Evolutionary conservation across 2,797 vertebrate species (phyloP).

Genomic region (Pseudomugil gertrudae): DNA sequence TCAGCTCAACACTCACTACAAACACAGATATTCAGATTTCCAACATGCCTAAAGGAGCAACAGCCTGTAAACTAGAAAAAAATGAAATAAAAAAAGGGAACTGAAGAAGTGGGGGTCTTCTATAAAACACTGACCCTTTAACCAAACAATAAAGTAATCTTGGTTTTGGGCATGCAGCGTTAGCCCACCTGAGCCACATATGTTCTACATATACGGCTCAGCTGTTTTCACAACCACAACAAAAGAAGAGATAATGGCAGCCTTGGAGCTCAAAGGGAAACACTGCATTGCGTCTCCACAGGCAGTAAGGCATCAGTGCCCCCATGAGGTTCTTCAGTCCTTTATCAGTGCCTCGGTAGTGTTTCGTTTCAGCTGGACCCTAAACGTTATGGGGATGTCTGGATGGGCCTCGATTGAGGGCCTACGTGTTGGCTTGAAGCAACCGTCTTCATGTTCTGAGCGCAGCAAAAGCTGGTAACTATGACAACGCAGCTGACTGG

Average conservation of each 20-base stretch:
- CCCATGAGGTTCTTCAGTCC: conserved; percentile 57
- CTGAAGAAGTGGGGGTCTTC: conserved; percentile 38
- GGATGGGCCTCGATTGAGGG: conserved; percentile 16
- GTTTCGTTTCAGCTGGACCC: conserved; percentile 42
- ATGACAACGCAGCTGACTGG: conserved; percentile 23
- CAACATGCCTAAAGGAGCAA: conserved; percentile 49
- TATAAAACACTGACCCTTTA: conserved; percentile 31
- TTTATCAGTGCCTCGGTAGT: conserved; percentile 33
- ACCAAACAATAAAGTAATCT: conserved; percentile 29
- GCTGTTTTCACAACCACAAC: conserved; percentile 5
- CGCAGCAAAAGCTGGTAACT: conserved; percentile 32
- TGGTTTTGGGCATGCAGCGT: conserved; percentile 7
- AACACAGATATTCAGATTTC: conserved; percentile 29
- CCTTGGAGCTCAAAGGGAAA: conserved; percentile 43
- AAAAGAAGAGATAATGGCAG: conserved; percentile 19
- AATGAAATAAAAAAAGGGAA: conserved; percentile 32
- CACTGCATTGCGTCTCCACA: conserved; percentile 59
- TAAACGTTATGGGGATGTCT: conserved; percentile 8
- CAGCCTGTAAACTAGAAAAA: conserved; percentile 27
- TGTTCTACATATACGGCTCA: conserved; percentile 21
- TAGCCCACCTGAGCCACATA: conserved; percentile 13
- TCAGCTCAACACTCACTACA: conserved; percentile 45
- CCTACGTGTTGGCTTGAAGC: conserved; percentile 33
- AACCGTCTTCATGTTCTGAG: conserved; percentile 3
- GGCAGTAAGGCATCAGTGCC: conserved; percentile 66